phyloP scores from a whole-genome alignment of 2,113 vertebrate genomes.

The Amblyopsis rosae region DNA sequence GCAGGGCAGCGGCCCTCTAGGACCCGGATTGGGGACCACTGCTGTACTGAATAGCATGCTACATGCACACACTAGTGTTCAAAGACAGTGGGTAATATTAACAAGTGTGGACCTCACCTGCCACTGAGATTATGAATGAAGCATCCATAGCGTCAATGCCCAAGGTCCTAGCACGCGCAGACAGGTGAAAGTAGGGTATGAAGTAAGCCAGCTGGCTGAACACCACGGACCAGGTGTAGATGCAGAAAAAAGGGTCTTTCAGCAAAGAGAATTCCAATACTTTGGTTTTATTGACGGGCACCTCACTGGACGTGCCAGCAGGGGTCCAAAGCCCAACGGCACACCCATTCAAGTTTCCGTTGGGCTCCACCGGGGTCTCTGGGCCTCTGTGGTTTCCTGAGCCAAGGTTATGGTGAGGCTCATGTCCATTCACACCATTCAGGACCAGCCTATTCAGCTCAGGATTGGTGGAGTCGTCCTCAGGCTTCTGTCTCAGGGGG shows the following conservation, averaged over 20 bases:
- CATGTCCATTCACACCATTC: conserved; percentile 39
- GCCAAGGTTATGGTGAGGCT: conserved; percentile 37
- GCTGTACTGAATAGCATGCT: neutral
- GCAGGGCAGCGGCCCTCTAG: too few species aligned
- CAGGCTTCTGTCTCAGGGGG: conserved; percentile 24
- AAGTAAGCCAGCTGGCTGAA: conserved; percentile 93
- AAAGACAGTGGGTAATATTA: neutral
- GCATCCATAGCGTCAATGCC: conserved; percentile 87
- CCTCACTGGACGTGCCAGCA: conserved; percentile 39
- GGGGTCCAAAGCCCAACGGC: conserved; percentile 45
- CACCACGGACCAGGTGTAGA: conserved; percentile 90
- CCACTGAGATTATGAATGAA: conserved; percentile 87
- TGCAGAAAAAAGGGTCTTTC: conserved; percentile 87
- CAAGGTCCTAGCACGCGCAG: conserved; percentile 85
- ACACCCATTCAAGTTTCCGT: conserved; percentile 61
- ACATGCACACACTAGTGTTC: neutral
- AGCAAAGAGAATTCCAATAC: conserved; percentile 83
- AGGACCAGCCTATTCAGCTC: conserved; percentile 47
- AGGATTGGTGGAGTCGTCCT: conserved; percentile 45
- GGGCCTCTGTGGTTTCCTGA: conserved; percentile 48
- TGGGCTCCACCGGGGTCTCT: conserved; percentile 54
- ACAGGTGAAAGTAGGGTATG: conserved; percentile 89
- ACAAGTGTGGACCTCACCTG: conserved; percentile 78
- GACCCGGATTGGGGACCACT: too few species aligned
- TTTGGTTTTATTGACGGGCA: conserved; percentile 43